phyloP scores from a whole-genome alignment of 2,797 vertebrate species.

The Tiaroga cobitis region DNA sequence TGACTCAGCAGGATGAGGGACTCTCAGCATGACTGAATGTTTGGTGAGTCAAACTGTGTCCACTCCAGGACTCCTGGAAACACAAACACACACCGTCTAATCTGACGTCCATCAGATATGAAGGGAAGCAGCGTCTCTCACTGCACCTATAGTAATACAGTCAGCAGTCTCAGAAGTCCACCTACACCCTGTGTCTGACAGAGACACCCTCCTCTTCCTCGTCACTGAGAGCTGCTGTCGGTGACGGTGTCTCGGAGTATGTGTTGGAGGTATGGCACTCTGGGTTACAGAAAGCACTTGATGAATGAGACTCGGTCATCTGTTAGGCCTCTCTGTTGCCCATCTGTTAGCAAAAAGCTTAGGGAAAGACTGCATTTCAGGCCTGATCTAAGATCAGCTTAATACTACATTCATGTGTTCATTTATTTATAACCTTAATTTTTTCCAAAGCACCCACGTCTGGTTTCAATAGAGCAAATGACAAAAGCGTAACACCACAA shows the following conservation, averaged over 20 bases:
- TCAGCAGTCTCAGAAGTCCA: constrained; percentile 36
- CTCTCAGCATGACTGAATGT: constrained; percentile 54
- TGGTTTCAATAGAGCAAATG: constrained; percentile 20
- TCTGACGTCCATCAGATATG: constrained; percentile 21
- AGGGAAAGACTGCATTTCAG: constrained; percentile 19
- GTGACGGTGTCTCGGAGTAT: constrained; percentile 27
- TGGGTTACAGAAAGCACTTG: constrained; percentile 33
- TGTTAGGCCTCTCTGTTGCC: constrained; percentile 17
- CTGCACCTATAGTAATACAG: constrained; percentile 24
- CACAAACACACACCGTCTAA: constrained; percentile 25
- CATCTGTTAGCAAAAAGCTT: constrained; percentile 33
- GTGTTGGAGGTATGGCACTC: constrained; percentile 40
- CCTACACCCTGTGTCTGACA: constrained; percentile 47
- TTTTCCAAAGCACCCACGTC: not conserved
- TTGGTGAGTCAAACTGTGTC: constrained; percentile 52
- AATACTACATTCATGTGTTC: constrained; percentile 1
- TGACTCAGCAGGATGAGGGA: constrained; percentile 61
- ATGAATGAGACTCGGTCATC: constrained; percentile 46
- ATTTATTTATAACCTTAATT: constrained; percentile 30
- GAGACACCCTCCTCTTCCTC: constrained; percentile 41
- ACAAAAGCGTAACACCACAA: constrained; percentile 2
- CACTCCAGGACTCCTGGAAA: constrained; percentile 34
- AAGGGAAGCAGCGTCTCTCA: constrained; percentile 28
- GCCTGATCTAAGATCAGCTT: constrained; percentile 7
- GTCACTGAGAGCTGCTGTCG: constrained; percentile 25